phyloP scores from a whole-genome alignment of 2,797 vertebrate species.

The Discoglossus pictus region DNA sequence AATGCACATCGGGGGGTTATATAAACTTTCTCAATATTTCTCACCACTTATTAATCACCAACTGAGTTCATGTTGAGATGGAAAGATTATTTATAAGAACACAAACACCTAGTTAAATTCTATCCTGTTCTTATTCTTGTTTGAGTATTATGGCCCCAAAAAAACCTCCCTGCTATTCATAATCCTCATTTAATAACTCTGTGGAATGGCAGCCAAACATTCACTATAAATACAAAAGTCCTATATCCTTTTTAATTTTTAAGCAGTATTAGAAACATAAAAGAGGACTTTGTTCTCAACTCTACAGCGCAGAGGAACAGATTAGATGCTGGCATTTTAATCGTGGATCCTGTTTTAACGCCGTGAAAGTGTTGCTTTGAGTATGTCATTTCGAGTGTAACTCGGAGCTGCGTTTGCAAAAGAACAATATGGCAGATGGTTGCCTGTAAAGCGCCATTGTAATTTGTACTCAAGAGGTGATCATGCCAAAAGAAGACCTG shows the following conservation, averaged over 20 bases:
- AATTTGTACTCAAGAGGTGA: no score
- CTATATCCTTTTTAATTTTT: slow-evolving; percentile 31
- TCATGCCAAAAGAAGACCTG: no score
- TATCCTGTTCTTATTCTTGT: slow-evolving; percentile 26
- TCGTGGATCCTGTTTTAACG: neutral
- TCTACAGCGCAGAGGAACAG: slow-evolving; percentile 7
- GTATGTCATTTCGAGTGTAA: no score
- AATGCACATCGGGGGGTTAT: slow-evolving; percentile 19
- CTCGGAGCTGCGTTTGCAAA: no score
- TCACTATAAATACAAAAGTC: slow-evolving; percentile 25
- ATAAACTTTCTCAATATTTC: neutral
- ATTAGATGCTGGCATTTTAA: slow-evolving; percentile 30
- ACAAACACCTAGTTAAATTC: slow-evolving; percentile 7
- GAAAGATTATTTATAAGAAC: slow-evolving; percentile 37
- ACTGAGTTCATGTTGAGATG: slow-evolving; percentile 4
- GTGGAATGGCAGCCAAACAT: slow-evolving; percentile 22
- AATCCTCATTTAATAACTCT: slow-evolving; percentile 46
- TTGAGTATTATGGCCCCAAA: slow-evolving; percentile 14
- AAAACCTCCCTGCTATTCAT: slow-evolving; percentile 27
- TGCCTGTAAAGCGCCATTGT: no score
- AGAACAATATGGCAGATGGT: no score
- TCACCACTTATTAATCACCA: slow-evolving; percentile 15
- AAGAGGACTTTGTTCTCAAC: slow-evolving; percentile 33
- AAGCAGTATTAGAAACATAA: slow-evolving; percentile 32
- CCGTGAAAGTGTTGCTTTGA: no score